Conservation (phyloP, 2,113 vertebrate genomes). For the Phyllopteryx taeniolatus region DNA sequence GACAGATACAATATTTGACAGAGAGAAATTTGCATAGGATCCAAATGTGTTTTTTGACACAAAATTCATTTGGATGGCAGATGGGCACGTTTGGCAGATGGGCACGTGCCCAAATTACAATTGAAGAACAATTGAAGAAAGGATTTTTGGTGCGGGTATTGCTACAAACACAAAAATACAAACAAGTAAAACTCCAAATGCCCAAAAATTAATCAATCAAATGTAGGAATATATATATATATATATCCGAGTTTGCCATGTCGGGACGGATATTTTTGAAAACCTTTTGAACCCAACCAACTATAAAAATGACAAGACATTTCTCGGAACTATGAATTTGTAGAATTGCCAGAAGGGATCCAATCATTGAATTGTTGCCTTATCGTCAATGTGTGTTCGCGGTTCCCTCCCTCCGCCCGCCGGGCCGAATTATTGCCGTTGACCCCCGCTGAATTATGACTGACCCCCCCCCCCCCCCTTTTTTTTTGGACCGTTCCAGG, state of each 20-base stretch:
- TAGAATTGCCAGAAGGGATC: neutral
- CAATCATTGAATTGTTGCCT: constrained; percentile 16
- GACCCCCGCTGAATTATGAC: neutral
- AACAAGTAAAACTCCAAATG: neutral
- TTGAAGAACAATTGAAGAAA: neutral
- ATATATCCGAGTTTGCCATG: neutral
- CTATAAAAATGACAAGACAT: neutral
- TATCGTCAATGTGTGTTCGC: constrained; percentile 4
- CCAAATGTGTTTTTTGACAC: too few relatives aligned
- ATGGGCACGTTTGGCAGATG: too few relatives aligned
- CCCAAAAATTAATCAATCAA: too few relatives aligned
- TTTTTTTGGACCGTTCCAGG: neutral
- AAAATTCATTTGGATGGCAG: too few relatives aligned
- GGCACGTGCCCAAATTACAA: too few relatives aligned
- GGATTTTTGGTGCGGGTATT: neutral
- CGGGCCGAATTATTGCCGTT: neutral
- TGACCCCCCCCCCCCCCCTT: neutral
- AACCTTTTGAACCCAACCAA: neutral
- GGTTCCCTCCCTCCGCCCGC: neutral
- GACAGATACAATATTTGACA: too few relatives aligned
- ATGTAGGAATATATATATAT: too few relatives aligned
- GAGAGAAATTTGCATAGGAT: too few relatives aligned
- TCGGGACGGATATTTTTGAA: neutral
- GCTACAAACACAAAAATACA: neutral
- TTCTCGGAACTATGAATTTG: neutral